Conservation (phyloP, 2,888 invertebrate genomes). For the Pandemis corylana region DNA sequence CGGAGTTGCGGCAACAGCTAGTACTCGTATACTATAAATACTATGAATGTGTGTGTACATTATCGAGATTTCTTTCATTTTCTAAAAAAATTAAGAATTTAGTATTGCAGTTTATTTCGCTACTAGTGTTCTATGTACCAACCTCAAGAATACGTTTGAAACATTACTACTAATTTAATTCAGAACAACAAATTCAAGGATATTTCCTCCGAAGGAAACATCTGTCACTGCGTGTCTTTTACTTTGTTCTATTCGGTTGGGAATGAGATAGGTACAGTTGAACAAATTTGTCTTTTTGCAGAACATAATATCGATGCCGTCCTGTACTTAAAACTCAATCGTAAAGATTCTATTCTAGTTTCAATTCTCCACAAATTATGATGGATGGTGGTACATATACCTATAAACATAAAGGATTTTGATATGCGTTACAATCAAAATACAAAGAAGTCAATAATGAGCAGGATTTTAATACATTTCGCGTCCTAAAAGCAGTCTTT, state of each 20-base stretch:
- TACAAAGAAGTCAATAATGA: neutral
- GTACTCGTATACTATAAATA: too few relatives aligned
- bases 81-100: too few relatives aligned
- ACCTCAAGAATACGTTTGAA: neutral
- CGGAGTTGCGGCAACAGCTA: too few relatives aligned
- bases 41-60: too few relatives aligned
- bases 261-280: neutral
- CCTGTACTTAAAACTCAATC: too few relatives aligned
- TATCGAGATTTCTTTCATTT: too few relatives aligned
- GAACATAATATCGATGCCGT: neutral
- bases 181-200: constrained; percentile 42
- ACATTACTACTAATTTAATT: constrained; percentile 10
- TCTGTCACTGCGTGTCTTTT: constrained; percentile 54
- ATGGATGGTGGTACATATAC: too few relatives aligned
- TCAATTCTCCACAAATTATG: too few relatives aligned
- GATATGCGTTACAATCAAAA: too few relatives aligned
- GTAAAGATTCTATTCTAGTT: too few relatives aligned
- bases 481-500: neutral
- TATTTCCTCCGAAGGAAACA: constrained; percentile 53
- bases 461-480: neutral
- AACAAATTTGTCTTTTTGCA: neutral
- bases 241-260: constrained; percentile 51
- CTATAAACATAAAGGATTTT: too few relatives aligned
- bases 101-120: neutral
- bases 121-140: neutral